These are phyloP conservation scores for Ganaspis sp. DNA, from an alignment of 1,140 invertebrate genomes.

Conservation along the genomic window DNA sequence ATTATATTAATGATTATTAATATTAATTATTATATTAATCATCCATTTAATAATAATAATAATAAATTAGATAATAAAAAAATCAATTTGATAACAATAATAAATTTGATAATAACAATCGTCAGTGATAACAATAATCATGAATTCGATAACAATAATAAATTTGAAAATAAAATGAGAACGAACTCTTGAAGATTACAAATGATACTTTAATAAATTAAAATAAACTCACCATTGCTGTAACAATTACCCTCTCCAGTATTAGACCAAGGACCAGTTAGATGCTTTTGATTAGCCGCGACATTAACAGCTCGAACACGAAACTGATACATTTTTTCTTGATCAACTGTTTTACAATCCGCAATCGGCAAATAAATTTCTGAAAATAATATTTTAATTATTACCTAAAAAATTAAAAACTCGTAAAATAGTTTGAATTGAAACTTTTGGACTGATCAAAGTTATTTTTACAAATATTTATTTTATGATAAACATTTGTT, in stretches of 20 bases:
- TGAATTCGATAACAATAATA: background rate
- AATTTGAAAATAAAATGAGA: background rate
- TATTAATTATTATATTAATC: no score
- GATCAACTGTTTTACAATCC: constrained; percentile 66
- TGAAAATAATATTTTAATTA: constrained; percentile 42
- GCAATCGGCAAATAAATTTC: constrained; percentile 67
- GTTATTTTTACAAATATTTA: no score
- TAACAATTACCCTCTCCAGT: constrained; percentile 72
- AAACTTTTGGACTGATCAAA: no score
- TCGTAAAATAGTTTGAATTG: no score
- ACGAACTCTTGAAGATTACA: background rate
- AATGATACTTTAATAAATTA: background rate
- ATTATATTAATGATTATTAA: no score
- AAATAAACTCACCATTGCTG: constrained; percentile 62
- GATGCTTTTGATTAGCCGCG: constrained; percentile 57
- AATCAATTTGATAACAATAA: no score
- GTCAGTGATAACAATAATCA: constrained; percentile 1
- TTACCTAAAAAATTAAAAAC: no score
- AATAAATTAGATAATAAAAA: no score
- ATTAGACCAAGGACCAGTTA: constrained; percentile 73
- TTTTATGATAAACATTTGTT: no score
- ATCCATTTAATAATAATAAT: no score
- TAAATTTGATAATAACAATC: no score
- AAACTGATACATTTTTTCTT: constrained; percentile 65
- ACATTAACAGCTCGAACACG: constrained; percentile 73